phyloP scores from a whole-genome alignment of 2,797 vertebrate genomes.

The Limosa lapponica region DNA sequence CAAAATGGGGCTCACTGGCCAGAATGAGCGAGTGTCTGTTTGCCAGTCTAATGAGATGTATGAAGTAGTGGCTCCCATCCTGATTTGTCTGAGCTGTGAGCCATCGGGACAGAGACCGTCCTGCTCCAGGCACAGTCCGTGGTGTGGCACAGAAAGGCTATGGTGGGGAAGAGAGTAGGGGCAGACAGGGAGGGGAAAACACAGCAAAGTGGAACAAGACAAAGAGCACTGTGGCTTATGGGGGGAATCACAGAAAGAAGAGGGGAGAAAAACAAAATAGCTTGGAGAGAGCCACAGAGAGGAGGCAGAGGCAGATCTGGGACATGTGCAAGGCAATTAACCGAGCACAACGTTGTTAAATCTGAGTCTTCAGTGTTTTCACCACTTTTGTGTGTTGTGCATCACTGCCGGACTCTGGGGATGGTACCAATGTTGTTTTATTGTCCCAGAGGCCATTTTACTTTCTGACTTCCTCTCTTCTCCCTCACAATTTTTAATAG shows the following conservation, averaged over 20 bases:
- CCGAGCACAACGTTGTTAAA: neutral
- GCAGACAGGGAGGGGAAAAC: neutral
- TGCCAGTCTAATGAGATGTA: accelerated
- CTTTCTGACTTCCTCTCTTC: neutral
- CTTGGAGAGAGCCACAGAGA: neutral
- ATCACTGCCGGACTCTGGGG: neutral
- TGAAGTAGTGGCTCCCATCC: neutral
- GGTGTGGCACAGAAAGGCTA: neutral
- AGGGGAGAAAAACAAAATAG: neutral
- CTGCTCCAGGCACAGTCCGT: accelerated
- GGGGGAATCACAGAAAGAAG: neutral
- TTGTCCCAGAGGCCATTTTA: neutral
- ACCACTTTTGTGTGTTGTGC: neutral
- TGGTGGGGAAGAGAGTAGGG: neutral
- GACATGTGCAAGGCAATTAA: neutral
- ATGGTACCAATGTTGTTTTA: neutral
- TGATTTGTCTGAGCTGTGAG: neutral
- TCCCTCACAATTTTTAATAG: neutral
- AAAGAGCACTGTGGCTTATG: neutral
- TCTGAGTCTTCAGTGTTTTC: neutral
- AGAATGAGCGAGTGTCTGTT: accelerated
- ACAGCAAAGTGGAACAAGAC: neutral
- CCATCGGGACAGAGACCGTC: accelerated
- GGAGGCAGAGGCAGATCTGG: neutral
- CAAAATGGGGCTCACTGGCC: neutral